Base-by-base conservation (phyloP, 2,888 invertebrate genomes). In the Steinernema carpocapsae region DNA sequence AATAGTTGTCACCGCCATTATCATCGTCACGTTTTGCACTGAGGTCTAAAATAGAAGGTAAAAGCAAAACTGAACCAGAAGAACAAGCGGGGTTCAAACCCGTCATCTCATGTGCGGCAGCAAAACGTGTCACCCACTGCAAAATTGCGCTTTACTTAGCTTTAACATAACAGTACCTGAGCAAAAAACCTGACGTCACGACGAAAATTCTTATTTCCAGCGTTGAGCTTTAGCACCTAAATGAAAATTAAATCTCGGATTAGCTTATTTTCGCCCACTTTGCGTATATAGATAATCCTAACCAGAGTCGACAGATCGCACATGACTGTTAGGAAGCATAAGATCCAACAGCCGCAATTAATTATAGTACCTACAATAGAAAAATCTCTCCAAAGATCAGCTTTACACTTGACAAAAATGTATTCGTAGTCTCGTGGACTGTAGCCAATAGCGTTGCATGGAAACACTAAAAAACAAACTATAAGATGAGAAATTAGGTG, bases 391-490 rank as follows among this genome's bases (percentile, higher is more conserved):
- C 64, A 64, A 26, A 64, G 17, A n/a, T 32, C 29, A 6, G 64
- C 29, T 7, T 29, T 32, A n/a, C 64, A 64, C 32, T 64, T 64
- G 2, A 64, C 64, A 17, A 64, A 64, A 17, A 64, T 32, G 64
- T 64, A 64, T 32, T 64, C 64, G 64, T 64, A 64, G 32, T 32
- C 29, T n/a, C 10, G 64, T 6, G 64, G 64, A 37, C 64, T 64
- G 64, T 64, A 64, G 64, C 64, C 64, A 3, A 64, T 64, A 6
- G 37, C 14, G 37, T 64, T 64, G 37, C 64, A 64, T 4, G 64
- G 64, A 17, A 64, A 64, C 1, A 64, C 64, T 64, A 32, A 64
- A 64, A 48, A n/a, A n/a, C n/a, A n/a, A n/a, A n/a, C n/a, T n/a
- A n/a, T n/a, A n/a, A n/a, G n/a, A n/a, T n/a, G n/a, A n/a, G n/a